Evolutionary conservation across 2,888 invertebrate species (phyloP).

Genomic region (Lumbricus terrestris): DNA sequence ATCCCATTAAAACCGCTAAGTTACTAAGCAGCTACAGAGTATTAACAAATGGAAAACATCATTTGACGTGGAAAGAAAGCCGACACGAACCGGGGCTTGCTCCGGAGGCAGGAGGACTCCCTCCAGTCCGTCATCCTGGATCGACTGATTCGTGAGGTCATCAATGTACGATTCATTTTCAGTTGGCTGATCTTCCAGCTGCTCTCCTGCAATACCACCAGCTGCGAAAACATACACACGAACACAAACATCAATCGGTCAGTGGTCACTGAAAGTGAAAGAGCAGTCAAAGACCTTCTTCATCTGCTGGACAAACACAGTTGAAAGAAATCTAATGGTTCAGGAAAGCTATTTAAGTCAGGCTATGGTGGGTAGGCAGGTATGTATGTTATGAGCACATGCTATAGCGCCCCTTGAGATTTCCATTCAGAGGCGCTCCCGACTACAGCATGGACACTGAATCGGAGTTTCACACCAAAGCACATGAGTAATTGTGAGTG

Average conservation of each 20-base stretch:
- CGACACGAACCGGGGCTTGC: neutral
- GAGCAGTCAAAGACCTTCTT: too few relatives aligned
- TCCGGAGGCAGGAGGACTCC: conserved; percentile 46
- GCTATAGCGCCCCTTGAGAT: too few relatives aligned
- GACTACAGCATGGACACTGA: too few relatives aligned
- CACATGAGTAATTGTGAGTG: too few relatives aligned
- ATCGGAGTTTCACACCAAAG: too few relatives aligned
- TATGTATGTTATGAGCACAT: too few relatives aligned
- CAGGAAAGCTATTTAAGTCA: too few relatives aligned
- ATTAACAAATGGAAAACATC: neutral
- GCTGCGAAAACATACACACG: neutral
- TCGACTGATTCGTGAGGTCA: neutral
- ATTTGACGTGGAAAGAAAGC: neutral
- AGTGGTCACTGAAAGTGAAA: too few relatives aligned
- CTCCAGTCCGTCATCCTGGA: conserved; percentile 43
- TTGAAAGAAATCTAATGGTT: too few relatives aligned
- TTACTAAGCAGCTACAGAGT: neutral
- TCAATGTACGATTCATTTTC: neutral
- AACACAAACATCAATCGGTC: neutral
- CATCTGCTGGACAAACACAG: too few relatives aligned
- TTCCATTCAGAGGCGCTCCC: too few relatives aligned
- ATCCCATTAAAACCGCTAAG: neutral
- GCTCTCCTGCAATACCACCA: neutral
- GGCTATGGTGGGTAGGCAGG: too few relatives aligned
- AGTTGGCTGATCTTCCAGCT: neutral